A percentile compares a stretch with the other conserved stretches of the same genome.
Conservation (phyloP, 2,797 vertebrate species). For the Pygocentrus nattereri region DNA sequence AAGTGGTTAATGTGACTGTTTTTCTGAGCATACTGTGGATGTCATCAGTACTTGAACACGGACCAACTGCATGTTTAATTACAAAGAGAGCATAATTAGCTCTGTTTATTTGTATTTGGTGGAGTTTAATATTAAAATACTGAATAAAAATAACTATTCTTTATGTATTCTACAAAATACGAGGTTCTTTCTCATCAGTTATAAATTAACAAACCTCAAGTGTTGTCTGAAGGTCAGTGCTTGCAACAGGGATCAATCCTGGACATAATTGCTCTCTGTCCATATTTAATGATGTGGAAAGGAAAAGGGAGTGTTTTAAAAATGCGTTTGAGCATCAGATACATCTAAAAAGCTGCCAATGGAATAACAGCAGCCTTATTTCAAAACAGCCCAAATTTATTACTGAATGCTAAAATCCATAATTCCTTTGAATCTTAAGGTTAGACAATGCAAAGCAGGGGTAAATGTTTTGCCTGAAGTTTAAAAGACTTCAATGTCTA, state of each 20-base stretch:
- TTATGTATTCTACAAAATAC: too few relatives aligned
- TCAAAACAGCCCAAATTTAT: background rate
- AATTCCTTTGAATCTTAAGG: background rate
- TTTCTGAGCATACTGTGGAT: too few relatives aligned
- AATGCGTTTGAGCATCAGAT: background rate
- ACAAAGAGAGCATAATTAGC: too few relatives aligned
- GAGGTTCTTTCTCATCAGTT: too few relatives aligned
- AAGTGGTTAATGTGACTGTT: too few relatives aligned
- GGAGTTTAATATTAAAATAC: too few relatives aligned
- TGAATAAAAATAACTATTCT: too few relatives aligned
- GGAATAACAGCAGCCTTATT: background rate
- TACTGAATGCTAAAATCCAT: background rate
- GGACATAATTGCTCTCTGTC: background rate
- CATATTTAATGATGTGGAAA: background rate
- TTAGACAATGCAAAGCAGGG: background rate
- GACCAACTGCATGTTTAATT: too few relatives aligned
- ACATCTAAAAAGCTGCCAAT: background rate
- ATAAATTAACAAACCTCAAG: too few relatives aligned
- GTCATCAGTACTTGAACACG: too few relatives aligned
- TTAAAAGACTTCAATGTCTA: constrained; percentile 4
- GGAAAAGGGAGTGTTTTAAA: background rate
- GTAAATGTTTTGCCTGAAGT: constrained; percentile 23
- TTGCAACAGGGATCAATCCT: background rate
- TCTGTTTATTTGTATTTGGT: too few relatives aligned
- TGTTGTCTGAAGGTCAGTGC: background rate